Base-by-base conservation (phyloP, 2,797 vertebrate species). In the Perodicticus potto region DNA sequence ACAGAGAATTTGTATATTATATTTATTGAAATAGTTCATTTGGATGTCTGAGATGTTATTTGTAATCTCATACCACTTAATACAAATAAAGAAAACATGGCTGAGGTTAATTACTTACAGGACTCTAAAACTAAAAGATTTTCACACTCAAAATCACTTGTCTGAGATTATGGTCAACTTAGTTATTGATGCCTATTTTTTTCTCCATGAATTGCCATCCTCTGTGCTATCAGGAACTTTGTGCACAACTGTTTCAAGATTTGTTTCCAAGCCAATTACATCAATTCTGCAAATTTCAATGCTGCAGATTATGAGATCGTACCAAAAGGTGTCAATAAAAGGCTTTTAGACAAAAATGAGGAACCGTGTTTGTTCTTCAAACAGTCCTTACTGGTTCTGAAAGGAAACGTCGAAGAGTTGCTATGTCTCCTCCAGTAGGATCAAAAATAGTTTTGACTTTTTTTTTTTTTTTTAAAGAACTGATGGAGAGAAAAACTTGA, bases 21-120 rank as follows among this genome's bases (percentile, higher is more conserved):
- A 86, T 40, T 77, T 84, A 70, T 74, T 73, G n/a, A 69, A 94
- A 80, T 19, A 73, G 29, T 59, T 82, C 27, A 72, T 92, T 89
- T 27, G 73, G 67, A 69, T 2, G 12, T 40, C 12, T n/a, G 22
- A 49, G 9, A 10, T 13, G 19, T 32, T 63, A 12, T 69, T 81
- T 92, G 55, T 59, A 85, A 78, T 45, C 13, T 86, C 61, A 27
- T 61, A 32, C 9, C 29, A 53, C 37, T 93, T 86, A 86, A 86
- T 0, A 2, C 63, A 78, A 86, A 32, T 20, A 49, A 87, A 20
- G 11, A 90, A 90, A 73, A 73, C 55, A 23, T 69, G 81, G 63
- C 12, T 43, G 27, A 72, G 7, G 37, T 49, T 82, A 74, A 32
- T 53, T 53, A 34, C 11, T 57, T 34, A 45, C 65, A 2, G 11